Base-by-base conservation (phyloP, 1,140 invertebrate genomes). In the Drosophila sucinea region DNA sequence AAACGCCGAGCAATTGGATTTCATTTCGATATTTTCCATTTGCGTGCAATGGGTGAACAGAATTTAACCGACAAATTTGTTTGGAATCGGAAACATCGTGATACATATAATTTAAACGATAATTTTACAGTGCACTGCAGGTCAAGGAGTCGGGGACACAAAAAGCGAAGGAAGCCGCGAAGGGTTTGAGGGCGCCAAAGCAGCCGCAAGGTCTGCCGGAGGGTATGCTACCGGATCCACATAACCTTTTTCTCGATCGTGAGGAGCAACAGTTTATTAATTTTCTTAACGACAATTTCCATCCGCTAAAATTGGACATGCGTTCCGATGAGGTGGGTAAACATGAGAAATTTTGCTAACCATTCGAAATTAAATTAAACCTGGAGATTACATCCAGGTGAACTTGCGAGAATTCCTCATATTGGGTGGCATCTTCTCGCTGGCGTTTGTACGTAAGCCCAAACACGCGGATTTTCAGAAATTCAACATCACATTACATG, bases 401-500 rank as follows among this genome's bases (percentile, higher is more conserved):
- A 91, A 91, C 58, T 38, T 91, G 25, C 84, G 87, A 17, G 54
- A 58, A 1, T 90, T 69, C 8, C 68, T 71, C 0, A 85, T 91
- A 6, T 32, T 91, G 44, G 90, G 90, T 7, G 90, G 90, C 4
- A 65, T 91, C 4, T 79, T 73, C 35, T 73, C 84, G 1, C 3
- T 91, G 8, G 10, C 70, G 27, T 85, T 79, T 64, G 71, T 91
- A 5, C 55, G 63, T 3, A 89, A 80, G 8, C 83, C 90, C 0
- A 61, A 63, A 1, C 74, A 83, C 47, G 68, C 61, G 3, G 73
- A 71, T 10, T 91, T 79, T 30, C 11, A 76, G 7, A 81, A 68
- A 5, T 62, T 82, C 1, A 90, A 81, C 38, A 76, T 80, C 38
- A 90, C 78, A 1, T 11, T 81, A 25, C 86, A 91, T 56, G 76